A percentile compares a stretch with the other conserved stretches of the same genome.
These are phyloP conservation scores for Glomeris marginata DNA, from an alignment of 2,888 invertebrate species.

Conservation along the genomic window DNA sequence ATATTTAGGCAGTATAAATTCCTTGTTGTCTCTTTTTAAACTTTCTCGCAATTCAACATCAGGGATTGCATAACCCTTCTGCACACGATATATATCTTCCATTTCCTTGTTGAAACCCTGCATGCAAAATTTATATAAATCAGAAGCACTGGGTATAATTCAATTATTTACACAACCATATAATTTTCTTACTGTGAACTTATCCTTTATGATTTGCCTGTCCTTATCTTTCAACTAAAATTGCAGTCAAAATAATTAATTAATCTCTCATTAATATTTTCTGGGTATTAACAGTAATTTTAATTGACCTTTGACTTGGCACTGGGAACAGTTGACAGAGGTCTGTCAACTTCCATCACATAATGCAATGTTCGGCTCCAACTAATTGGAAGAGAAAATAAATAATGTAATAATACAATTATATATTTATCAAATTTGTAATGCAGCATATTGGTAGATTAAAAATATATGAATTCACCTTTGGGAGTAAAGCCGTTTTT, in stretches of 20 bases:
- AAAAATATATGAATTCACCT: conserved; percentile 24
- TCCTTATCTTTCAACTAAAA: conserved; percentile 64
- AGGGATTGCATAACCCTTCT: conserved; percentile 83
- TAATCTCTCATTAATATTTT: conserved; percentile 5
- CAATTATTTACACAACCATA: neutral
- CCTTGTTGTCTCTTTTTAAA: conserved; percentile 77
- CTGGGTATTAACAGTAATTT: conserved; percentile 1
- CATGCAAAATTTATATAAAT: conserved; percentile 11
- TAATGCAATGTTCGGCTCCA: conserved; percentile 70
- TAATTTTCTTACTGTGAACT: conserved; percentile 55
- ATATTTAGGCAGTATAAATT: conserved; percentile 73
- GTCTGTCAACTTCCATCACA: conserved; percentile 46
- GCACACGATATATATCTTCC: conserved; percentile 69
- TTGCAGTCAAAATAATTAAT: conserved; percentile 2
- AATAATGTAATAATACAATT: too few relatives aligned
- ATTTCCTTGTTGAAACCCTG: conserved; percentile 92
- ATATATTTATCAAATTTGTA: too few relatives aligned
- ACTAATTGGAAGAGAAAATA: conserved; percentile 41
- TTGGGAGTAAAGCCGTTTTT: conserved; percentile 54
- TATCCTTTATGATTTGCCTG: conserved; percentile 68
- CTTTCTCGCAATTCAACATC: conserved; percentile 76
- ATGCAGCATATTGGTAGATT: too few relatives aligned
- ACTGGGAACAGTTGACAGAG: conserved; percentile 15
- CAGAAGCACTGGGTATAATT: neutral
- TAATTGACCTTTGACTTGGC: neutral